Evolutionary conservation across 2,888 invertebrate species (phyloP).

Genomic region (Noctua janthe): DNA sequence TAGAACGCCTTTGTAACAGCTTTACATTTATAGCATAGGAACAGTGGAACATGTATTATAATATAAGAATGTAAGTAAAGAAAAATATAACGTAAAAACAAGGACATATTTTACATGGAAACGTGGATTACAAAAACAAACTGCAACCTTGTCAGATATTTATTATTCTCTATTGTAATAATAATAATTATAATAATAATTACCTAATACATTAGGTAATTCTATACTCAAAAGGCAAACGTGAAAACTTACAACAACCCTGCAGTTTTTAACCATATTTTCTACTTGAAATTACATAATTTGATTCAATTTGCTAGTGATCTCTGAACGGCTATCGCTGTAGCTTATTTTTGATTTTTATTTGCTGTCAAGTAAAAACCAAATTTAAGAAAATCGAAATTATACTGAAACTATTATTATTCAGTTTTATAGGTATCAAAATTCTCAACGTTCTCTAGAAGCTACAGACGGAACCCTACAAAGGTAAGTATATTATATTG

Average conservation of each 20-base stretch:
- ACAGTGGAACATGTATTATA: constrained; percentile 21
- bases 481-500: constrained; percentile 7
- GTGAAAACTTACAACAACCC: constrained; percentile 18
- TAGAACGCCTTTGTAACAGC: constrained; percentile 25
- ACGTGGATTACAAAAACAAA: constrained; percentile 1
- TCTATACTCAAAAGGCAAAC: constrained; percentile 18
- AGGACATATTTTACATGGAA: constrained; percentile 1
- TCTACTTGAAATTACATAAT: constrained; percentile 5
- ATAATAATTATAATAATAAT: too few relatives aligned
- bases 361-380: neutral
- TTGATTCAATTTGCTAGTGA: neutral
- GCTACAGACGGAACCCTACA: constrained; percentile 2
- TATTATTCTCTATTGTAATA: constrained; percentile 7
- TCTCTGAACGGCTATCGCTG: constrained; percentile 4
- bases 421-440: neutral
- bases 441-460: constrained; percentile 19
- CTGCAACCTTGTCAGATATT: neutral
- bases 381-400: neutral
- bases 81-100: constrained; percentile 5
- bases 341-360: neutral
- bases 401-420: neutral
- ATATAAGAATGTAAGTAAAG: neutral
- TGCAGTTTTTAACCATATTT: constrained; percentile 21
- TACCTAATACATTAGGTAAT: constrained; percentile 20
- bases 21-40: constrained; percentile 11